Evolutionary conservation across 2,113 vertebrate species (phyloP).

Genomic region (Prionailurus viverrinus): DNA sequence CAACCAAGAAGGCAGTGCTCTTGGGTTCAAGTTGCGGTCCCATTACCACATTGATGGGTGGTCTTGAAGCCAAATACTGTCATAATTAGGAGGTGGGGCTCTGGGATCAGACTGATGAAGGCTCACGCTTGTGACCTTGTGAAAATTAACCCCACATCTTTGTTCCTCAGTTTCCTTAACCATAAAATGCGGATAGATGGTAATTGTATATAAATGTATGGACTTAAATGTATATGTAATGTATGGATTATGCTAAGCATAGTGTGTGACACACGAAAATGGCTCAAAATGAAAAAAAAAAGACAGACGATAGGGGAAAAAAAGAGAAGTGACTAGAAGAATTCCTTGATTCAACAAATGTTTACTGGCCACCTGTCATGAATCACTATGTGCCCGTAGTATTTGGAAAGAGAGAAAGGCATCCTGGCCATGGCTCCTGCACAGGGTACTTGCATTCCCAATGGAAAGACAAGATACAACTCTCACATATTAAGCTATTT

Average conservation of each 20-base stretch:
- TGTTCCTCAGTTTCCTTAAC: background rate
- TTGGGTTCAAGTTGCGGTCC: slow-evolving; percentile 25
- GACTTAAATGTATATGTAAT: background rate
- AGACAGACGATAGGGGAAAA: background rate
- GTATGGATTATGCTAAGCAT: background rate
- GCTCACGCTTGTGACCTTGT: background rate
- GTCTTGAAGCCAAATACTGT: slow-evolving; percentile 40
- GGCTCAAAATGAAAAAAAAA: background rate
- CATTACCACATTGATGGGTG: slow-evolving; percentile 50
- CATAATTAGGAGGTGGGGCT: background rate
- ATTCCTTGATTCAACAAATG: background rate
- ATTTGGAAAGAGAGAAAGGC: background rate
- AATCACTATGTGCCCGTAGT: background rate
- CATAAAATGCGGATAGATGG: background rate
- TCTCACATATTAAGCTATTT: background rate
- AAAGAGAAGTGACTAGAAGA: background rate
- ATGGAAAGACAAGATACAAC: background rate
- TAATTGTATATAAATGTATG: background rate
- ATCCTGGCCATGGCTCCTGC: background rate
- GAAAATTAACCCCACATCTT: background rate
- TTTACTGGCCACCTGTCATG: background rate
- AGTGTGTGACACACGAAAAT: background rate
- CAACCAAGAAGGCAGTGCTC: slow-evolving; percentile 19
- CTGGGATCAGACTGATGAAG: background rate
- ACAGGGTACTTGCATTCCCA: background rate